Conservation (phyloP, 2,113 vertebrate genomes). For the Arvicanthis niloticus region DNA sequence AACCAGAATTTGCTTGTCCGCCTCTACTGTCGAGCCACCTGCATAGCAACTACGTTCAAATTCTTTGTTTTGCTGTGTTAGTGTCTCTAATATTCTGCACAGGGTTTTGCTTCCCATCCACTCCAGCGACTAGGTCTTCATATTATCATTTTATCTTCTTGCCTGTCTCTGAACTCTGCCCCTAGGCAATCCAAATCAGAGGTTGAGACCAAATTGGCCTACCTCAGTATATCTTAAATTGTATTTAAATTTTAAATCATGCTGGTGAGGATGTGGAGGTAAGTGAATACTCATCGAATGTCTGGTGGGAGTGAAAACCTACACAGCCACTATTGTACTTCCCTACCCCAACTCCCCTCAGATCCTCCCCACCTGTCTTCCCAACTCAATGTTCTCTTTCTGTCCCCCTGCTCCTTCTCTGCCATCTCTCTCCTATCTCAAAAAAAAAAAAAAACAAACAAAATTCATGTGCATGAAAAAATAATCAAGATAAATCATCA, state of each 20-base stretch:
- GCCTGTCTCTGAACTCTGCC: neutral
- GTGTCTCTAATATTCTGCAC: neutral
- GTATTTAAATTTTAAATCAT: neutral
- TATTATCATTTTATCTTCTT: neutral
- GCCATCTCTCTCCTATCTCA: neutral
- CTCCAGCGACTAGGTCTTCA: neutral
- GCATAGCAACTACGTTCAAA: neutral
- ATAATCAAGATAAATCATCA: neutral
- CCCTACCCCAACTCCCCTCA: neutral
- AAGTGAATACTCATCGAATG: neutral
- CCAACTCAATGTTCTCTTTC: neutral
- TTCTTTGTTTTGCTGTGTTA: neutral
- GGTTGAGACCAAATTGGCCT: neutral
- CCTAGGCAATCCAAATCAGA: neutral
- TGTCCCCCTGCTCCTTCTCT: neutral
- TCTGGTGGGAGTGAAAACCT: neutral
- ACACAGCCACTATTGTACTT: neutral
- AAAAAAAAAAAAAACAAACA: neutral
- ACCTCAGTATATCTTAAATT: neutral
- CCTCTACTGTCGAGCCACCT: neutral
- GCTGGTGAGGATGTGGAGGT: neutral
- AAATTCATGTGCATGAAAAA: neutral
- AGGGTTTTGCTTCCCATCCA: neutral
- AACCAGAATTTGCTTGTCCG: neutral
- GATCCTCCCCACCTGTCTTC: neutral